Base-by-base conservation (phyloP, 1,140 invertebrate genomes). In the Brachionus koreanus region DNA sequence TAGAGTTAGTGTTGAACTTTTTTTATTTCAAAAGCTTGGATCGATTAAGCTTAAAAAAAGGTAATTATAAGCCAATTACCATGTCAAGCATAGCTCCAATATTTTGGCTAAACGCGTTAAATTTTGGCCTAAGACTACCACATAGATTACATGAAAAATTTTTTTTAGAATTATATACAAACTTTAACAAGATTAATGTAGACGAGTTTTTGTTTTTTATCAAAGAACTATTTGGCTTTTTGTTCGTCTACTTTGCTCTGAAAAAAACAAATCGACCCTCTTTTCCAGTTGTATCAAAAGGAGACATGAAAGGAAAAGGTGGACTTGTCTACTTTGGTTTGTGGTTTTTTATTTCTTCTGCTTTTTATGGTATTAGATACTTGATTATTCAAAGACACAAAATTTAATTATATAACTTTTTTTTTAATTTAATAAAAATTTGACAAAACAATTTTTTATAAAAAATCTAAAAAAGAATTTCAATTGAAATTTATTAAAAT, bases 11-110 rank as follows among this genome's bases (percentile, higher is more conserved):
- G n/a, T 10, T 35, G 10, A 77, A 25, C 23, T 77, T 37, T 19
- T 37, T 77, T 6, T 77, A 57, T 19, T 77, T 16, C 61, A 33
- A 37, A 77, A 35, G 33, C 19, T 77, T 77, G 12, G 42, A 74
- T 10, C 37, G 69, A 5, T 25, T 74, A 2, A 46, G 39, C 9
- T 3, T 43, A 3, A 46, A 16, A 25, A 46, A 46, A 10, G 42
- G 42, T 19, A 42, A 23, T 16, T 69, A 69, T 39, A 69, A 69
- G 12, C 65, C 65, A 16, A 69, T 69, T 42, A 69, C 65, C 16
- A 69, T 69, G 65, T 69, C 65, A 42, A 69, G 33, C 37, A 69
- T 69, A 69, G 65, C 35, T 4, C 35, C 65, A 0, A 3, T 69
- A 19, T 69, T 37, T 37, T n/a, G 35, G 37, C n/a, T 69, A 33